phyloP scores from a whole-genome alignment of 2,888 invertebrate genomes.

The Plagiodera versicolora region DNA sequence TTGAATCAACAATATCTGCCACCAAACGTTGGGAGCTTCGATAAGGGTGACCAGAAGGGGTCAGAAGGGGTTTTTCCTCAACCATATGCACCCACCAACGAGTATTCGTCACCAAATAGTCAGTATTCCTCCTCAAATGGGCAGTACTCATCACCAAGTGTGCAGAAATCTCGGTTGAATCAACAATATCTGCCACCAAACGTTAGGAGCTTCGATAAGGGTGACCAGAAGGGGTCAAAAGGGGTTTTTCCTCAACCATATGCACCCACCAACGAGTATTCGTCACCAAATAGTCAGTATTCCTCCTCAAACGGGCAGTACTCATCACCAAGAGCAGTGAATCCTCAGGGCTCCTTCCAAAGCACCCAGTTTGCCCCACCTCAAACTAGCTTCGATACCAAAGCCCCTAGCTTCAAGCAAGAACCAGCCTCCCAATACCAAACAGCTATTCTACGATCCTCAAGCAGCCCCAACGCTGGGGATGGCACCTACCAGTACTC shows the following conservation, averaged over 20 bases:
- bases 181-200: no score
- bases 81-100: not conserved
- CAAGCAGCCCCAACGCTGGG: constrained; percentile 34
- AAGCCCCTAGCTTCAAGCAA: not conserved
- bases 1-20: not conserved
- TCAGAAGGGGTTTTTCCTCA: not conserved
- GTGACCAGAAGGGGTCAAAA: no score
- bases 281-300: not conserved
- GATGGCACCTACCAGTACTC: constrained; percentile 37
- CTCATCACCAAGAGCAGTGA: not conserved
- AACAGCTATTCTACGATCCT: constrained; percentile 25
- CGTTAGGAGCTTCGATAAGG: no score
- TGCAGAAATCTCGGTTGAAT: no score
- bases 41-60: no score
- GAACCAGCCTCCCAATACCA: not conserved
- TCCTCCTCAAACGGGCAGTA: not conserved
- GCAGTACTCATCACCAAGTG: not conserved
- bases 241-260: not conserved
- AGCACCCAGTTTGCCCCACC: constrained; percentile 1
- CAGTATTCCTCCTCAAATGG: not conserved
- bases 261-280: not conserved
- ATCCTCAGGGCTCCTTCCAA: not conserved
- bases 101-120: not conserved
- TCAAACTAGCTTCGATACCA: not conserved
- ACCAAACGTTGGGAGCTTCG: no score